These are phyloP conservation scores for Arothron firmamentum DNA, from an alignment of 2,113 vertebrate genomes.

Conservation along the genomic window DNA sequence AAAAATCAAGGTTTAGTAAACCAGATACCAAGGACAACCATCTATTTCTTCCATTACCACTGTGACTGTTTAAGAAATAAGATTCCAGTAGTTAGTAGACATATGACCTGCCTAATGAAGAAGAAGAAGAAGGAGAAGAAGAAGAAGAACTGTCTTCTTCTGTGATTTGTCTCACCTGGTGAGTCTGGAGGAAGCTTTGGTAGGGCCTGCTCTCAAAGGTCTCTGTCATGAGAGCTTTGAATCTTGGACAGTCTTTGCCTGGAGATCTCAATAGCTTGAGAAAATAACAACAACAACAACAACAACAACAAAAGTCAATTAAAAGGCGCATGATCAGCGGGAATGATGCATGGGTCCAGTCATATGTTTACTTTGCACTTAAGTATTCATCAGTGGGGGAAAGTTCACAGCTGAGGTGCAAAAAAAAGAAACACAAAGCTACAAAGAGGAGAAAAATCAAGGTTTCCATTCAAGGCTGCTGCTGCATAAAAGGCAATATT, in stretches of 20 bases:
- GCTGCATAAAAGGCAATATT: slow-evolving; percentile 40
- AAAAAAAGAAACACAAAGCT: background rate
- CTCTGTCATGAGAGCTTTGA: slow-evolving; percentile 75
- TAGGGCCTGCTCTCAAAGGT: slow-evolving; percentile 71
- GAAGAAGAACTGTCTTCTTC: slow-evolving; percentile 2
- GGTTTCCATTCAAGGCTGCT: slow-evolving; percentile 21
- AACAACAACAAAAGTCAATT: slow-evolving; percentile 2
- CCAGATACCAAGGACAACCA: too few species aligned
- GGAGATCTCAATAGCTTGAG: slow-evolving; percentile 78
- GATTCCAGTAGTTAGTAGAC: slow-evolving; percentile 18
- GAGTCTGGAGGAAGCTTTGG: slow-evolving; percentile 61
- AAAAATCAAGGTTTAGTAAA: slow-evolving; percentile 13
- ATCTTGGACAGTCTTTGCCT: slow-evolving; percentile 75
- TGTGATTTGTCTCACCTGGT: slow-evolving; percentile 53
- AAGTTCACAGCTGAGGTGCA: slow-evolving; percentile 25
- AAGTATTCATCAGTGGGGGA: slow-evolving; percentile 6
- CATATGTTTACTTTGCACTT: slow-evolving; percentile 38
- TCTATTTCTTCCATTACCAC: too few species aligned
- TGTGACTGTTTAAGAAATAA: too few species aligned
- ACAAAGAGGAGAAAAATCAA: slow-evolving; percentile 8
- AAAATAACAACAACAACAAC: slow-evolving; percentile 34
- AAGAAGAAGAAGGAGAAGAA: too few species aligned
- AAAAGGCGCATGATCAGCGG: slow-evolving; percentile 8
- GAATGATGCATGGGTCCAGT: slow-evolving; percentile 26
- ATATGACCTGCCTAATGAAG: slow-evolving; percentile 42